Conservation (phyloP, 1,140 invertebrate species). For the Diabrotica undecimpunctata region DNA sequence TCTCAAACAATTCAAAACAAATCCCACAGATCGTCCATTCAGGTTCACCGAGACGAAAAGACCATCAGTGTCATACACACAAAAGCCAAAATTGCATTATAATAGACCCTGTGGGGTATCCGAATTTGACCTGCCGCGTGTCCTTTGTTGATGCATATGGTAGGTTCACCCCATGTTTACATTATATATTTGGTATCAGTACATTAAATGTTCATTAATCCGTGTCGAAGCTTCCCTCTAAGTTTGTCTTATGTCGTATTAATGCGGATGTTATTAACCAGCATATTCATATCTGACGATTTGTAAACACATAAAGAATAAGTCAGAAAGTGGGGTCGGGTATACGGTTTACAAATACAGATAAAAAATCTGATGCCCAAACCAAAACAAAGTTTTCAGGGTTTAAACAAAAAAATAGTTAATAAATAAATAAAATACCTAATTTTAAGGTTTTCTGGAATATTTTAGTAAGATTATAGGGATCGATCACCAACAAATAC, state of each 20-base stretch:
- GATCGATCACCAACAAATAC: too few relatives aligned
- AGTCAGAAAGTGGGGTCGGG: too few relatives aligned
- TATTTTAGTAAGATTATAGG: too few relatives aligned
- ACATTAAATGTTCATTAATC: slow-evolving; percentile 36
- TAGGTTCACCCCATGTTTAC: slow-evolving; percentile 35
- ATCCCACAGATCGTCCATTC: slow-evolving; percentile 4
- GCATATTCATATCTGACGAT: not conserved
- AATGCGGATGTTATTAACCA: slow-evolving; percentile 22
- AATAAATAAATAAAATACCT: too few relatives aligned
- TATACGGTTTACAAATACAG: too few relatives aligned
- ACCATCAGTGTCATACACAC: slow-evolving; percentile 27
- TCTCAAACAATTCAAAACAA: not conserved
- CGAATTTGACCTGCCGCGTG: slow-evolving; percentile 28
- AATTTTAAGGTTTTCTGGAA: too few relatives aligned
- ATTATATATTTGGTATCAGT: slow-evolving; percentile 32
- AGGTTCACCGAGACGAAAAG: slow-evolving; percentile 28
- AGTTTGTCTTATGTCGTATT: slow-evolving; percentile 23
- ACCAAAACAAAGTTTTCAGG: too few relatives aligned
- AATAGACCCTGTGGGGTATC: slow-evolving; percentile 27
- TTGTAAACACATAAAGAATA: not conserved
- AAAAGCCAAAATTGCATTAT: slow-evolving; percentile 32
- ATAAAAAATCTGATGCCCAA: too few relatives aligned
- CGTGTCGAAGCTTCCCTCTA: slow-evolving; percentile 15
- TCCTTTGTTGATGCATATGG: slow-evolving; percentile 30
- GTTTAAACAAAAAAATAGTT: too few relatives aligned